Evolutionary conservation across 2,797 vertebrate species (phyloP).

Genomic region (Gymnothorax reevesii): DNA sequence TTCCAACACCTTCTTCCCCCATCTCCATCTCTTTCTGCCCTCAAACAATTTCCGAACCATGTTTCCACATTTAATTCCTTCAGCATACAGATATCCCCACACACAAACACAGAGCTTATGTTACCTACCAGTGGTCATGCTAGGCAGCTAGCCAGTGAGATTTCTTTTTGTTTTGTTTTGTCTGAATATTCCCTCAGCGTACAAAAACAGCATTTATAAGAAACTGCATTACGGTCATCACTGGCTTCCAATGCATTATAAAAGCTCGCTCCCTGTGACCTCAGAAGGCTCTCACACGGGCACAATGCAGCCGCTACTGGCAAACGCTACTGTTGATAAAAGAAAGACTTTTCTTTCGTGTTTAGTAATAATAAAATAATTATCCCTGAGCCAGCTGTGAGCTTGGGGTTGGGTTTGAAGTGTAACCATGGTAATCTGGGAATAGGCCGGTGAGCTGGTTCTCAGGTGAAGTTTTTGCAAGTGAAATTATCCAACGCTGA

Average conservation of each 20-base stretch:
- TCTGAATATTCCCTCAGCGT: no score
- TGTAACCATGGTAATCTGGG: background rate
- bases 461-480: constrained; percentile 2
- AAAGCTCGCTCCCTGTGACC: background rate
- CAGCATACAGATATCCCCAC: background rate
- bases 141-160: no score
- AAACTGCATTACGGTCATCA: no score
- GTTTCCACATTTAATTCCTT: background rate
- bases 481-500: background rate
- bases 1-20: background rate
- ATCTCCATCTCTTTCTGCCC: background rate
- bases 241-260: background rate
- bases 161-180: no score
- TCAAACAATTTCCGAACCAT: background rate
- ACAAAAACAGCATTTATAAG: no score
- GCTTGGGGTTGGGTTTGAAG: background rate
- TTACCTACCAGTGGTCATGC: background rate
- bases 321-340: background rate
- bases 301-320: background rate
- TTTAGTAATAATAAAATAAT: background rate
- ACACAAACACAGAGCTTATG: background rate
- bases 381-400: background rate
- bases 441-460: background rate
- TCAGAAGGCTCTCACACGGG: background rate
- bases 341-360: background rate